Conservation (phyloP, 2,797 vertebrate species). For the Ataeniobius toweri region DNA sequence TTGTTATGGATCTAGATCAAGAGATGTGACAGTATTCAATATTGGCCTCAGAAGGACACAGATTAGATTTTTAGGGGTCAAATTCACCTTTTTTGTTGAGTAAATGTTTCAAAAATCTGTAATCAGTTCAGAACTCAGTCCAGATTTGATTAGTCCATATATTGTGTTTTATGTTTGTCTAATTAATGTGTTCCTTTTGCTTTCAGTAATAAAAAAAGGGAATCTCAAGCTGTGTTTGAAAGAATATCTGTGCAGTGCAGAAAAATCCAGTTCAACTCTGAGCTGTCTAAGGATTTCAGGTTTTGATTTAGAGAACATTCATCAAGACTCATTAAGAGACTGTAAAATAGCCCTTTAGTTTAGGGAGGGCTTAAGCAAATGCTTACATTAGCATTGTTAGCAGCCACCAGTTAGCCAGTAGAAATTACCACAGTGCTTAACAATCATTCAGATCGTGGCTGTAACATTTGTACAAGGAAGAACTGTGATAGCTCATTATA, state of each 20-base stretch:
- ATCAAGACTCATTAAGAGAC: not conserved
- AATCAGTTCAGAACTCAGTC: too few relatives aligned
- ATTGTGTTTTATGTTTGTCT: too few relatives aligned
- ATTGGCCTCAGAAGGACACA: too few relatives aligned
- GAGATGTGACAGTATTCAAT: too few relatives aligned
- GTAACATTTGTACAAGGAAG: not conserved
- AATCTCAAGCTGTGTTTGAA: not conserved
- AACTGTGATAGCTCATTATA: not conserved
- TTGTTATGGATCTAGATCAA: too few relatives aligned
- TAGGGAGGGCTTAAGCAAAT: not conserved
- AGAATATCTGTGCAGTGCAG: not conserved
- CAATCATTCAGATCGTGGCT: not conserved
- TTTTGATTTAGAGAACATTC: not conserved
- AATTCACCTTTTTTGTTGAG: too few relatives aligned
- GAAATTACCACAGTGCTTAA: not conserved
- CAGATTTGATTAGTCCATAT: too few relatives aligned
- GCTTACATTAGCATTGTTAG: not conserved
- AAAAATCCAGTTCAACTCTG: not conserved
- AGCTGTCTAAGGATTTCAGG: not conserved
- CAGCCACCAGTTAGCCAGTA: not conserved
- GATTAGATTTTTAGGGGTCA: too few relatives aligned
- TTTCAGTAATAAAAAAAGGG: too few relatives aligned
- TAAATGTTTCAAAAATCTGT: too few relatives aligned
- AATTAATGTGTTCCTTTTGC: too few relatives aligned
- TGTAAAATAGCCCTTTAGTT: not conserved